phyloP scores from a whole-genome alignment of 2,113 vertebrate genomes.

The Oreocharis arfaki region DNA sequence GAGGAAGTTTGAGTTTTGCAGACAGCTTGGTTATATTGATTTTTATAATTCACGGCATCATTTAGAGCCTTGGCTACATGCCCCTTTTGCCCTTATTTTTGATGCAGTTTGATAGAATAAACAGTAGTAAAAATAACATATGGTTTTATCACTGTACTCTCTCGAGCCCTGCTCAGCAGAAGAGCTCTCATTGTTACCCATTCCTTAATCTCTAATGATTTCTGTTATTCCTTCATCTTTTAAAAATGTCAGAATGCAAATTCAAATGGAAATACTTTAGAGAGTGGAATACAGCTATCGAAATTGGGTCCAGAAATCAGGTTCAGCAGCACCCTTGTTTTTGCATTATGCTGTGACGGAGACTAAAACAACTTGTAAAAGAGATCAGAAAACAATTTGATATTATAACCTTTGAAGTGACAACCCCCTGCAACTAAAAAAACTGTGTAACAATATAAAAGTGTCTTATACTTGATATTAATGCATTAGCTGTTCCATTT shows the following conservation, averaged over 20 bases:
- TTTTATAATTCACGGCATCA: background rate
- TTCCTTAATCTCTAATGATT: background rate
- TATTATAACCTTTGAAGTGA: background rate
- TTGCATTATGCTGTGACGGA: background rate
- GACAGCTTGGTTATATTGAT: background rate
- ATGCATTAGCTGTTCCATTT: background rate
- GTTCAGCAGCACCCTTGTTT: background rate
- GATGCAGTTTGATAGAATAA: background rate
- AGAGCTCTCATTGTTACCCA: background rate
- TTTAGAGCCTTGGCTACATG: background rate
- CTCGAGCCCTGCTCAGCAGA: background rate
- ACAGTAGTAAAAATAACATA: background rate
- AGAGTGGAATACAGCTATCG: background rate
- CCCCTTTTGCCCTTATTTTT: background rate
- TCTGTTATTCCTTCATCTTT: background rate
- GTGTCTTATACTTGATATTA: background rate
- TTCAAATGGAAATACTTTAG: background rate
- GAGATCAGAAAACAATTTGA: background rate
- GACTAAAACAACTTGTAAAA: background rate
- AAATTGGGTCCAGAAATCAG: background rate
- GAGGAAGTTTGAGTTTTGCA: background rate
- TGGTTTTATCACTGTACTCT: background rate
- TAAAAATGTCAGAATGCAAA: slow-evolving; percentile 6
- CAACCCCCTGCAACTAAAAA: background rate
- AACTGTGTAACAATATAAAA: background rate